phyloP scores from a whole-genome alignment of 2,888 invertebrate species.

The Liodrosophila aerea region DNA sequence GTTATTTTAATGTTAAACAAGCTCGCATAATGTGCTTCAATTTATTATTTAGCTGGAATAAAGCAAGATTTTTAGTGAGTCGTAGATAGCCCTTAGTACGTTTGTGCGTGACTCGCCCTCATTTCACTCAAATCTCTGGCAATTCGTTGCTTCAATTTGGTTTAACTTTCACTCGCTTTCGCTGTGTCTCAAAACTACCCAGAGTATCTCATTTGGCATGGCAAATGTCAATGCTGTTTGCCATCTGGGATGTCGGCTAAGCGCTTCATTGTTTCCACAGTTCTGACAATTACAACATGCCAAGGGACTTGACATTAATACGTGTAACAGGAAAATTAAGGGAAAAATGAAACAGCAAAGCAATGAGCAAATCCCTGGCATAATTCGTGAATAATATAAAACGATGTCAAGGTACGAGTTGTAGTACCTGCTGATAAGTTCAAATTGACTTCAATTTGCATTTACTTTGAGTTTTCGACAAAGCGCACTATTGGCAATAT shows the following conservation, averaged over 20 bases:
- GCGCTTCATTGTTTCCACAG: constrained; percentile 25
- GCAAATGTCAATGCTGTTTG: constrained; percentile 47
- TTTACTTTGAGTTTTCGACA: background rate
- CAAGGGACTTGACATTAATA: constrained; percentile 51
- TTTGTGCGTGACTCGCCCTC: no score
- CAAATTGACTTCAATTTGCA: constrained; percentile 5
- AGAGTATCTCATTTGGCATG: constrained; percentile 44
- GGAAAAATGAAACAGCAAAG: constrained; percentile 16
- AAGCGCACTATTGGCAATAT: constrained; percentile 19
- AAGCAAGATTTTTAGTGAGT: no score
- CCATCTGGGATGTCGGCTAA: constrained; percentile 7
- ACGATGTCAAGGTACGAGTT: constrained; percentile 57
- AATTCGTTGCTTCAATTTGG: constrained; percentile 6
- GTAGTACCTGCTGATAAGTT: background rate
- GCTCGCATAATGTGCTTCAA: no score
- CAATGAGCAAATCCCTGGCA: constrained; percentile 37
- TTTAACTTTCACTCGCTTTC: background rate
- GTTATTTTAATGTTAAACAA: no score
- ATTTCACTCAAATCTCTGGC: constrained; percentile 17
- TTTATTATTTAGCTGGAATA: no score
- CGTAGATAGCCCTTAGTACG: no score
- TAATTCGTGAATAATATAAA: constrained; percentile 33
- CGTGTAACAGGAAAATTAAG: constrained; percentile 2
- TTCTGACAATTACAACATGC: constrained; percentile 11
- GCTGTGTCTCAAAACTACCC: constrained; percentile 5